Evolutionary conservation across 2,113 vertebrate species (phyloP).

Genomic region (Brachionichthys hirsutus): DNA sequence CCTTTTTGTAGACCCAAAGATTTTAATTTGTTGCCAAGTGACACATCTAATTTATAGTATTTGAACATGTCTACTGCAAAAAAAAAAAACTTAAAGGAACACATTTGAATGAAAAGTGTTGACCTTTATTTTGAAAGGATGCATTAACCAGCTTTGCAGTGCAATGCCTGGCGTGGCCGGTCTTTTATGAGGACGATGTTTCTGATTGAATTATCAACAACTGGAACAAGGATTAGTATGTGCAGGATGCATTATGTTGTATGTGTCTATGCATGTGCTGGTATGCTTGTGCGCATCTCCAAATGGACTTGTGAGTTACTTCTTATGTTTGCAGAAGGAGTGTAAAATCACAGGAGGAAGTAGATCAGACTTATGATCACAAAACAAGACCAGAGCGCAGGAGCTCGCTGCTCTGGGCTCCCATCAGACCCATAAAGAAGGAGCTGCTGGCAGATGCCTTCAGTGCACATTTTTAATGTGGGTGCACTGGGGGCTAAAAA

Average conservation of each 20-base stretch:
- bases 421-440: conserved; percentile 61
- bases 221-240: background rate
- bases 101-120: no score
- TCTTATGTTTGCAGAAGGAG: conserved; percentile 24
- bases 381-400: conserved; percentile 37
- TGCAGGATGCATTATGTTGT: background rate
- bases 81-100: no score
- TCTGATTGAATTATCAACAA: no score
- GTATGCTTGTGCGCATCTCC: background rate
- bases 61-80: no score
- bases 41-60: no score
- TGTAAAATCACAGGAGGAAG: conserved; percentile 45
- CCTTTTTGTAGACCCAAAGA: background rate
- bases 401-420: conserved; percentile 43
- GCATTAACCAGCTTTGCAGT: no score
- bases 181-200: no score
- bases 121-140: no score
- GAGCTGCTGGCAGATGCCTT: conserved; percentile 55
- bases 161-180: no score
- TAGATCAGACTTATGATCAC: conserved; percentile 47
- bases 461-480: conserved; percentile 25
- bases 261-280: background rate
- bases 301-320: conserved; percentile 31
- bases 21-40: background rate
- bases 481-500: conserved; percentile 31